Evolutionary conservation across 2,113 vertebrate genomes (phyloP).

Genomic region (Hippocampus mohnikei): DNA sequence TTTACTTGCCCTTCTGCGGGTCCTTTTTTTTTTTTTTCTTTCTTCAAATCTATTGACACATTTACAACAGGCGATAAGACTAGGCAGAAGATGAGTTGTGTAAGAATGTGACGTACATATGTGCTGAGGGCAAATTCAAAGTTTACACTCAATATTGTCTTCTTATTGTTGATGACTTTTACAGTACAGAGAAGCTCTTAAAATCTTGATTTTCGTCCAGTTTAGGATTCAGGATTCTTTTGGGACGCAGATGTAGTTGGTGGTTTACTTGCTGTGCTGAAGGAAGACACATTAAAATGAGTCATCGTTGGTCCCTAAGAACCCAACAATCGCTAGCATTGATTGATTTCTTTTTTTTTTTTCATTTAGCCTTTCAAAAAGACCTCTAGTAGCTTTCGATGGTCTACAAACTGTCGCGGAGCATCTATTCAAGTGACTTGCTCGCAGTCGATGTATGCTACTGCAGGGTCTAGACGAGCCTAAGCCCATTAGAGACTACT

Average conservation of each 20-base stretch:
- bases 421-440: constrained; percentile 31
- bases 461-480: constrained; percentile 30
- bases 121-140: neutral
- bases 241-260: too few species aligned
- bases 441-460: constrained; percentile 24
- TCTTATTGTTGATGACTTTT: neutral
- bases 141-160: neutral
- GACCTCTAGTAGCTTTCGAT: neutral
- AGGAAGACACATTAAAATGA: neutral
- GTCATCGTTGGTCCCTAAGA: neutral
- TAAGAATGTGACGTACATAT: neutral
- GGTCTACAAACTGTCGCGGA: constrained; percentile 1
- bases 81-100: too few species aligned
- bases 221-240: too few species aligned
- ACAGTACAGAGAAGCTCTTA: too few species aligned
- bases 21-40: too few species aligned
- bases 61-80: too few species aligned
- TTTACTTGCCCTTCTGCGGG: too few species aligned
- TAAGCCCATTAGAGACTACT: constrained; percentile 52
- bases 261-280: neutral
- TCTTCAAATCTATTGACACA: too few species aligned
- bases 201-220: too few species aligned
- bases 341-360: neutral
- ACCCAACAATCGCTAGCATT: neutral
- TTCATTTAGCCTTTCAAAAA: neutral